A percentile compares a stretch with the other conserved stretches of the same genome.
Conservation (phyloP, 30 jellyfish, hydroid and myxozoan species). For the Turritopsis rubra region DNA sequence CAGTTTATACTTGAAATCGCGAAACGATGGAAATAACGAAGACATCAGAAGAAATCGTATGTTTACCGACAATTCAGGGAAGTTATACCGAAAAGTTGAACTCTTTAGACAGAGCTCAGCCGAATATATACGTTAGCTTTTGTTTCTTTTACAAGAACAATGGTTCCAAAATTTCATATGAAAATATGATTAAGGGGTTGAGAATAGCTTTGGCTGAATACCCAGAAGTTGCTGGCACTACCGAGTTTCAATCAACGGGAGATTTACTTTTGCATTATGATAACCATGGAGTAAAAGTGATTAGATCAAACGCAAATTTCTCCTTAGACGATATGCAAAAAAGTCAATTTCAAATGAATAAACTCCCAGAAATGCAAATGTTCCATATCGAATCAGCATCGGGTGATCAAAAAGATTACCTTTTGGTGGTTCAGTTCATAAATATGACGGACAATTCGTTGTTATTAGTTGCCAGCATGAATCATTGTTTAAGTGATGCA, state of each 20-base stretch:
- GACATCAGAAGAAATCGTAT: background rate
- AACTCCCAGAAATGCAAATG: background rate
- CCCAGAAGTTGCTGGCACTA: conserved; percentile 7
- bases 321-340: background rate
- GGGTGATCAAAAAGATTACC: background rate
- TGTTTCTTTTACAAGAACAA: background rate
- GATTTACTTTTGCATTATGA: background rate
- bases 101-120: background rate
- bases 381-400: background rate
- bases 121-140: background rate
- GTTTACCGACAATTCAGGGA: background rate
- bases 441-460: background rate
- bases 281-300: conserved; percentile 11
- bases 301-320: conserved; percentile 3
- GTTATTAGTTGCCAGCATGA: background rate
- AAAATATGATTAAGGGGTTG: background rate
- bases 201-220: background rate
- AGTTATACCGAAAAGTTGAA: background rate
- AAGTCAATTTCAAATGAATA: background rate
- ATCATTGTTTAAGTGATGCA: background rate
- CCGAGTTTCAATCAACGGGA: background rate
- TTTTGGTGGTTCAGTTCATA: background rate
- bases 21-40: background rate
- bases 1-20: no score
- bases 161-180: background rate